phyloP scores from a whole-genome alignment of 2,888 invertebrate genomes.

The Atrina japonica region DNA sequence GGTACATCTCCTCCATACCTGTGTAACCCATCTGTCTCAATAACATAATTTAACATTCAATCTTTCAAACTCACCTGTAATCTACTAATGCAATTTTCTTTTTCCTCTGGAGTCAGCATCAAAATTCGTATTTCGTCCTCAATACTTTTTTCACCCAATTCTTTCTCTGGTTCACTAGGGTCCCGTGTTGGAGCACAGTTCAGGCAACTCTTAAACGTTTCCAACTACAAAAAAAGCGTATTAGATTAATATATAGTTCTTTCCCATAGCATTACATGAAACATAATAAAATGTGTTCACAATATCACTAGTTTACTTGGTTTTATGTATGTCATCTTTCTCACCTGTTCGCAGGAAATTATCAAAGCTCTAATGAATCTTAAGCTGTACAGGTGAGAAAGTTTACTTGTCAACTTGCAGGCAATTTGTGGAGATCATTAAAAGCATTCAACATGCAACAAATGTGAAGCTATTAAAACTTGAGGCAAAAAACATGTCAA shows the following conservation, averaged over 20 bases:
- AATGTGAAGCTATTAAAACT: no score
- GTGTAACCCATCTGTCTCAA: no score
- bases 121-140: slow-evolving; percentile 66
- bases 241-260: slow-evolving; percentile 3
- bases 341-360: no score
- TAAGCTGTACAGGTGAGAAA: no score
- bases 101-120: slow-evolving; percentile 66
- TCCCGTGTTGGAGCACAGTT: slow-evolving; percentile 61
- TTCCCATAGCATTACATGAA: neutral
- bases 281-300: neutral
- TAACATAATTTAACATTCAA: no score
- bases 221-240: slow-evolving; percentile 39
- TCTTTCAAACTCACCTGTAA: slow-evolving; percentile 60
- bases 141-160: slow-evolving; percentile 65
- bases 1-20: no score
- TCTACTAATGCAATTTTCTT: slow-evolving; percentile 53
- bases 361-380: no score
- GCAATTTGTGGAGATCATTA: no score
- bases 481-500: no score
- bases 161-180: slow-evolving; percentile 61
- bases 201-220: slow-evolving; percentile 54
- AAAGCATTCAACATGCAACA: no score
- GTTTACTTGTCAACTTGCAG: no score
- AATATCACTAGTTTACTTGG: neutral
- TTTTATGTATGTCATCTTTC: neutral